Percentiles rank a stretch among this genome's conserved stretches.
These are phyloP conservation scores for Aphodius sticticus DNA, from an alignment of 2,888 invertebrate genomes.

Conservation along the genomic window DNA sequence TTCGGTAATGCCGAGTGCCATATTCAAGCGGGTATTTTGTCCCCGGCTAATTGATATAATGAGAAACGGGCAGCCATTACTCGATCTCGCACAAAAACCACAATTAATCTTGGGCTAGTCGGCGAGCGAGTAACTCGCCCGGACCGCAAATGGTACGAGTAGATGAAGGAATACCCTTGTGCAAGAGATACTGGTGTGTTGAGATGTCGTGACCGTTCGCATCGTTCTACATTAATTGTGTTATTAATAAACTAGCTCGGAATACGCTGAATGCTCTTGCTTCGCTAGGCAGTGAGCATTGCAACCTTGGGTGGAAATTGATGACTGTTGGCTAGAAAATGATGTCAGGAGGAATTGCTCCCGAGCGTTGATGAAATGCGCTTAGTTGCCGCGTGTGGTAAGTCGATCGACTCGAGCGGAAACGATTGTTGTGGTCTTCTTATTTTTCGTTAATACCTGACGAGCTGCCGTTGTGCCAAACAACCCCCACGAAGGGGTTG, in stretches of 20 bases:
- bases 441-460: too few relatives aligned
- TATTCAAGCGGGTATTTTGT: not conserved
- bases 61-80: not conserved
- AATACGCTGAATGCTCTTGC: not conserved
- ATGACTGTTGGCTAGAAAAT: not conserved
- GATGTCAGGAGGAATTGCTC: slow-evolving; percentile 4
- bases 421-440: not conserved
- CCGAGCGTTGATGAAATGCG: not conserved
- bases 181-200: not conserved
- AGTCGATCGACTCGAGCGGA: not conserved
- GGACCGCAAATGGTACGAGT: not conserved
- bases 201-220: slow-evolving; percentile 4
- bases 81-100: slow-evolving; percentile 4
- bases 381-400: not conserved
- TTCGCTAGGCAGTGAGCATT: not conserved
- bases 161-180: not conserved
- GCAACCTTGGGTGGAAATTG: not conserved
- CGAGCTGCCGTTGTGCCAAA: too few relatives aligned
- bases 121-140: not conserved
- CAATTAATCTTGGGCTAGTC: not conserved
- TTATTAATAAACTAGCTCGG: slow-evolving; percentile 24
- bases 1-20: not conserved
- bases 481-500: too few relatives aligned
- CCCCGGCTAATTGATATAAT: slow-evolving; percentile 4
- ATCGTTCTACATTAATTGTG: slow-evolving; percentile 22